A percentile compares a stretch with the other conserved stretches of the same genome.
Evolutionary conservation across 2,888 invertebrate species (phyloP).

Genomic region (Meloe dianella): DNA sequence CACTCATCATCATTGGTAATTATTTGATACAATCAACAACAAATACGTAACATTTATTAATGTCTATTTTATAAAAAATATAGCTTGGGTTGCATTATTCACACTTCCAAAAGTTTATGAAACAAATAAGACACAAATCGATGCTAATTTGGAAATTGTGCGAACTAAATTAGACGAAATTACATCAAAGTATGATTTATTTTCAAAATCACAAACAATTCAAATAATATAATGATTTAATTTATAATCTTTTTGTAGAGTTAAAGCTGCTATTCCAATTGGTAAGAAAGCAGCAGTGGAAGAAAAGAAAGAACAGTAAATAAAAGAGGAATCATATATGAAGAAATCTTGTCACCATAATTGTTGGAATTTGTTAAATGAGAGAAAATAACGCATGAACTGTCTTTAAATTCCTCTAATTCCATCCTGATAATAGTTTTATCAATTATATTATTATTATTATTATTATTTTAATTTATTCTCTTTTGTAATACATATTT

Average conservation of each 20-base stretch:
- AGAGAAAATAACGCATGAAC: conserved; percentile 26
- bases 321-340: conserved; percentile 19
- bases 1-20: conserved; percentile 93
- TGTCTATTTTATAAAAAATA: conserved; percentile 49
- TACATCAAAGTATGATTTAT: conserved; percentile 90
- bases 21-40: conserved; percentile 27
- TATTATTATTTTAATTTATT: conserved; percentile 36
- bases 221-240: conserved; percentile 40
- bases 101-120: conserved; percentile 96
- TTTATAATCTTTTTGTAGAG: conserved; percentile 64
- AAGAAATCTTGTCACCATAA: conserved; percentile 14
- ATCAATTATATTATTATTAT: conserved; percentile 32
- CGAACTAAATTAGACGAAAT: conserved; percentile 88
- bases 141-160: conserved; percentile 87
- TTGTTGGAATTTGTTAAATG: conserved; percentile 34
- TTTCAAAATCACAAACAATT: conserved; percentile 59
- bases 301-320: conserved; percentile 81
- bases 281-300: conserved; percentile 82
- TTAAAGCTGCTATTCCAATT: conserved; percentile 86
- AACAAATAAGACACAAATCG: conserved; percentile 92
- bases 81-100: conserved; percentile 92
- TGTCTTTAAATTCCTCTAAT: conserved; percentile 42
- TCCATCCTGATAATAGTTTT: conserved; percentile 42
- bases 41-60: too few species aligned
- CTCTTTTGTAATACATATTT: too few species aligned